Evolutionary conservation across 2,113 vertebrate genomes (phyloP), one percentile per base, ranked within the genome.

Genomic region (Strix uralensis): DNA sequence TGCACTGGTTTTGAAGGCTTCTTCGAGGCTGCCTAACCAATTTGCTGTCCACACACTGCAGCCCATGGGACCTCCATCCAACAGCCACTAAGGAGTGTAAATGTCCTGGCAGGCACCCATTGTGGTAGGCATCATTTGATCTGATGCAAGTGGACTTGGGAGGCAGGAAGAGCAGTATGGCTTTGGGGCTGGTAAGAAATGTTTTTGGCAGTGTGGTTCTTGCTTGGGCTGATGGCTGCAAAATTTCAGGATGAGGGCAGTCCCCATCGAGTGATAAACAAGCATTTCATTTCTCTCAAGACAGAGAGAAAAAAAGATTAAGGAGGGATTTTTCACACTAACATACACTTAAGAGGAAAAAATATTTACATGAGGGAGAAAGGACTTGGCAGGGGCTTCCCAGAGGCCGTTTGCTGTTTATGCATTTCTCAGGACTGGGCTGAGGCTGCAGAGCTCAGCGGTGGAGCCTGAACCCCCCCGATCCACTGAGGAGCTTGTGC

Each of bases 281-380:
- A 90, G 69, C 59, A 75, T 91, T 94, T 96, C 57, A 77, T 90
- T 84, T 85, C 40, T 42, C 40, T 42, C 40, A 42, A 75, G 38
- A 19, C 77, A 88, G 21, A 58, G 66, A 81, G 42, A 2, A 13
- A 29, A 81, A 81, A 75, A 77, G 8, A 82, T 93, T 86, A 90
- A 87, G n/a, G 65, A 93, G 36, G 30, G 58, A 91, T 83, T 88
- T 95, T 95, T 97, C 92, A 94, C 91, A 94, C 86, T 94, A 1
- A 0, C 51, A 51, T 78, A 88, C 79, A 95, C 95, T 95, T 97
- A 84, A 96, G 88, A 94, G 74, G 44, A 72, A 90, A 91, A 91
- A 96, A 95, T 95, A 96, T 96, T 95, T 96, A 92, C 72, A 94
- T 52, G 70, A 95, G 32, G 44, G 88, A 93, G 65, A 92, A 84